Base-by-base conservation (phyloP, 1,140 invertebrate species). In the Zaprionus tsacasi region DNA sequence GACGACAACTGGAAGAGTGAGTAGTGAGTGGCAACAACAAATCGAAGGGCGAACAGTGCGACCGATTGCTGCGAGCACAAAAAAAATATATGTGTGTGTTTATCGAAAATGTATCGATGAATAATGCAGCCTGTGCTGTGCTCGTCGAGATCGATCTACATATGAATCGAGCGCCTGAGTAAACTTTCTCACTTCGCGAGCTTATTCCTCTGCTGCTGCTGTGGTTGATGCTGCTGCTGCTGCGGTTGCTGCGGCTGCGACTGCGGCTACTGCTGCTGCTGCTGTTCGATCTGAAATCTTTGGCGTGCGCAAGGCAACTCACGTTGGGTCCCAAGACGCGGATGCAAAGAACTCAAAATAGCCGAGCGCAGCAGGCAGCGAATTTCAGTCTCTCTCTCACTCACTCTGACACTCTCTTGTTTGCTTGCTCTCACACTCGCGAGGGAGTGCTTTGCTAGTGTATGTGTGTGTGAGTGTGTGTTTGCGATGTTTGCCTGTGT, bases 291-390 rank as follows among this genome's bases (percentile, higher is more conserved):
- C 83, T 87, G 82, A 87, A 87, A 87, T 88, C 82, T 87, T 87
- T 87, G 83, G 74, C 83, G 79, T 87, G 85, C 83, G 86, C 83
- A 87, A 88, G 82, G 83, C 82, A 87, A 87, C 82, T 87, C 82
- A 80, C 68, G 74, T 87, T 87, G 82, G 82, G 66, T 45, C 73
- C 66, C 83, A 88, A 88, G 83, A 88, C 83, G 85, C 83, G 80
- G 83, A 88, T 88, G 85, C 80, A 83, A 88, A 88, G 85, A 89
- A 88, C 85, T 89, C 80, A 78, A 78, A 88, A 66, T 61, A 77
- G 70, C 17, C 68, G 80, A 83, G 77, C 79, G 64, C 48, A 67
- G 69, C 43, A 67, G 58, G 50, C 45, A 76, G 78, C 56, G 40
- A 74, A 58, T 64, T 33, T 63, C 33, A 38, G 64, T 63, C 35